Percentiles rank a stretch among this genome's conserved stretches.
Conservation (phyloP, 2,113 vertebrate species). For the Epinephelus lanceolatus region DNA sequence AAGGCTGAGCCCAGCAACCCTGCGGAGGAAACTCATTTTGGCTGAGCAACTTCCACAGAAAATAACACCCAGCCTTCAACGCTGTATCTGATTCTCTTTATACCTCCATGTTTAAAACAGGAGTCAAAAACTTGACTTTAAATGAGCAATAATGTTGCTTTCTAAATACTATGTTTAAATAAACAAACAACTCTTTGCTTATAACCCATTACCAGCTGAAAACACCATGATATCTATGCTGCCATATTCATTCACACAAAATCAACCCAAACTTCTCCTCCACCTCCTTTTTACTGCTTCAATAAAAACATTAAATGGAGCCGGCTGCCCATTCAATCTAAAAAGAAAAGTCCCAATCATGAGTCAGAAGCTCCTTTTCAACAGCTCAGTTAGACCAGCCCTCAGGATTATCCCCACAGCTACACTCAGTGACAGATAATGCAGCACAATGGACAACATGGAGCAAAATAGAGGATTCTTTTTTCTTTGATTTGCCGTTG, state of each 20-base stretch:
- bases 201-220: no score
- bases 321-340: background rate
- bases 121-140: background rate
- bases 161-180: background rate
- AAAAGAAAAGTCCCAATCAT: background rate
- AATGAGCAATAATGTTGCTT: background rate
- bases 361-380: constrained; percentile 11
- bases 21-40: no score
- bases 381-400: constrained; percentile 13
- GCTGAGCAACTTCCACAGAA: no score
- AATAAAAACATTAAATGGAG: background rate
- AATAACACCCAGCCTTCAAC: no score
- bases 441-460: constrained; percentile 2
- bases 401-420: constrained; percentile 21
- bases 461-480: background rate
- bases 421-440: constrained; percentile 47
- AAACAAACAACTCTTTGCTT: background rate
- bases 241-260: background rate
- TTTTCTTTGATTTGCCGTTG: background rate
- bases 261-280: background rate
- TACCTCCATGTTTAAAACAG: no score
- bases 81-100: no score
- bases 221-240: background rate
- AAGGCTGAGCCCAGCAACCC: no score
- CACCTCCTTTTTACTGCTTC: background rate